phyloP scores from a whole-genome alignment of 2,888 invertebrate genomes.

The Calameuta filiformis region DNA sequence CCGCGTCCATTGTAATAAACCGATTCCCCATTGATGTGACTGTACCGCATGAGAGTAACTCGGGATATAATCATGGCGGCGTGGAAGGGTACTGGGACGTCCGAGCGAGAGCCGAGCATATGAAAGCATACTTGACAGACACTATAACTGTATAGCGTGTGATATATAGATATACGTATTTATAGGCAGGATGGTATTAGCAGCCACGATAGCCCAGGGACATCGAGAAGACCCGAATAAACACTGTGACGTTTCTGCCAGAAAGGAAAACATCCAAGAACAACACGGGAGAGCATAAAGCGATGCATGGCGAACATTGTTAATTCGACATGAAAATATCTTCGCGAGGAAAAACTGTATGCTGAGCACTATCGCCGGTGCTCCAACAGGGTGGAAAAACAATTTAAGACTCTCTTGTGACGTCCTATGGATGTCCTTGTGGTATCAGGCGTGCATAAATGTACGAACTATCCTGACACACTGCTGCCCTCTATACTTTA shows the following conservation, averaged over 20 bases:
- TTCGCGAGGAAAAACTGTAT: background rate
- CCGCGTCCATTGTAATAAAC: slow-evolving; percentile 44
- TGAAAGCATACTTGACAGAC: background rate
- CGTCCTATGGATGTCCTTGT: background rate
- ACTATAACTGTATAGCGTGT: background rate
- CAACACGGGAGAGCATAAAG: background rate
- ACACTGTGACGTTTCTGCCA: background rate
- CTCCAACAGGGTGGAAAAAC: background rate
- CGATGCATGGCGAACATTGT: background rate
- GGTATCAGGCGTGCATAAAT: background rate
- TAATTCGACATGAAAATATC: background rate
- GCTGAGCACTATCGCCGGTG: background rate
- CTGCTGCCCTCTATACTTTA: background rate
- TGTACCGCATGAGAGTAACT: slow-evolving; percentile 16
- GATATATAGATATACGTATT: background rate
- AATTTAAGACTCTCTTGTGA: background rate
- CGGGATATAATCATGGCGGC: slow-evolving; percentile 5
- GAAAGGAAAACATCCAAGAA: background rate
- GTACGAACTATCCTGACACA: background rate
- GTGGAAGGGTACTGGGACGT: background rate
- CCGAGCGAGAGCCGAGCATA: background rate
- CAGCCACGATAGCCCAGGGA: background rate
- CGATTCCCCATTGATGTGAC: slow-evolving; percentile 48
- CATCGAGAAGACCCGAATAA: background rate
- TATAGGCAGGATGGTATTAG: background rate